These are phyloP conservation scores for Pelvicachromis taeniatus DNA, from an alignment of 2,113 vertebrate species.

Conservation along the genomic window DNA sequence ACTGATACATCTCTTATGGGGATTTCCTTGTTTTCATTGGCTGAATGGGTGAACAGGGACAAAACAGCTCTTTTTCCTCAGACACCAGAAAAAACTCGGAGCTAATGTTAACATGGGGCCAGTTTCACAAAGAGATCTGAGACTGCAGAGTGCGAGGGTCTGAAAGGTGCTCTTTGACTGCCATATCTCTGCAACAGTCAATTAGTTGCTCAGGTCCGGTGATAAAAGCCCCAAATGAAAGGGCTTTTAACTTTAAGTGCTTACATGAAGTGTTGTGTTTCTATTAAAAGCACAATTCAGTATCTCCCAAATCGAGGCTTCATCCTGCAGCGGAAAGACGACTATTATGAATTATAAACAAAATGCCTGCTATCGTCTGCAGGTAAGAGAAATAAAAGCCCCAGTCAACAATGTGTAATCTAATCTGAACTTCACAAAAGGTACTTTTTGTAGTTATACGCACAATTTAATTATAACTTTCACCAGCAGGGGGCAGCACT, in stretches of 20 bases:
- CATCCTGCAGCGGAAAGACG: not conserved
- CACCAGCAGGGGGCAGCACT: not conserved
- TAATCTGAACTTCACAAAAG: not conserved
- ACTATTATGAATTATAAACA: not conserved
- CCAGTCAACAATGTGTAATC: rapidly evolving
- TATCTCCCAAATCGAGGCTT: not conserved
- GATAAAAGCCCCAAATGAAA: not conserved
- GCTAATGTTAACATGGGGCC: not conserved
- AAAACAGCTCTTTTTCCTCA: not conserved
- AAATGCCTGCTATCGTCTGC: not conserved
- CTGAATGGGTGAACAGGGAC: not conserved
- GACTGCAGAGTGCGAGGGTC: not conserved
- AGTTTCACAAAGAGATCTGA: not conserved
- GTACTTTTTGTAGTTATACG: not conserved
- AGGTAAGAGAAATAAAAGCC: not conserved
- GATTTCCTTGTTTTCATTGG: not conserved
- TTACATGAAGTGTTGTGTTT: not conserved
- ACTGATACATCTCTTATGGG: not conserved
- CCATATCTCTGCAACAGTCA: not conserved
- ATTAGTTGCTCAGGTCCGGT: not conserved
- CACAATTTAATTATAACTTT: not conserved
- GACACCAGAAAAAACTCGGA: not conserved
- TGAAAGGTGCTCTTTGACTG: not conserved
- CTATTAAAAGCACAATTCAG: not conserved
- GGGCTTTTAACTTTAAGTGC: not conserved